Base-by-base conservation (phyloP, 1,140 invertebrate genomes). In the Leptinotarsa undecemlineata region DNA sequence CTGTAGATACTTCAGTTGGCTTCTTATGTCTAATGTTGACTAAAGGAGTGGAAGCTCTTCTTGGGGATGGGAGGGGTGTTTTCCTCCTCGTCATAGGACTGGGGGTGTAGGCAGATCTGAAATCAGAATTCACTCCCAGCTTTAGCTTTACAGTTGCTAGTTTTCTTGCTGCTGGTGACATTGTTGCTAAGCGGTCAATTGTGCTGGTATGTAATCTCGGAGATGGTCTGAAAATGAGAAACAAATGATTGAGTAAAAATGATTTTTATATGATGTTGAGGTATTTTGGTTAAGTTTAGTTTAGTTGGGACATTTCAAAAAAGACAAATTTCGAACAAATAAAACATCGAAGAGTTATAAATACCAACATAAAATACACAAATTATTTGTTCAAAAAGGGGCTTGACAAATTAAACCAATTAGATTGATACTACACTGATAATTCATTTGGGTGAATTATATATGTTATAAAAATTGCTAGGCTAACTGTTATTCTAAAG, bases 81-180 rank as follows among this genome's bases (percentile, higher is more conserved):
- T 79, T 86, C 79, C 15, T 77, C 79, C 23, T 85, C 1, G 83
- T 80, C 77, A 83, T 82, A 21, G 85, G 80, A 81, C 75, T 86
- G 74, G 72, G 85, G 76, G 76, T 85, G 85, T 77, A 86, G 71
- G 48, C 87, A 77, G 79, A 85, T 20, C 76, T 72, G 64, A 81
- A 68, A 62, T 82, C 76, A 5, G 82, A 77, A 80, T 84, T 66
- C 77, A 85, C 79, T 76, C 88, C 76, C 63, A 91, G 79, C 5
- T 87, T 86, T 11, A 91, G 80, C 80, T 88, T 88, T 48, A 90
- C 87, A 0, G 90, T 88, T 23, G 88, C 92, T 15, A 99, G 86
- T 80, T 90, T 89, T 80, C 92, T 91, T 0, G 97, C 98, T 13
- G 97, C 98, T 14, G 97, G 97, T 17, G 97, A 98, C 95, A 99